Conservation (phyloP, 2,113 vertebrate species). For the Hemichromis elongatus region DNA sequence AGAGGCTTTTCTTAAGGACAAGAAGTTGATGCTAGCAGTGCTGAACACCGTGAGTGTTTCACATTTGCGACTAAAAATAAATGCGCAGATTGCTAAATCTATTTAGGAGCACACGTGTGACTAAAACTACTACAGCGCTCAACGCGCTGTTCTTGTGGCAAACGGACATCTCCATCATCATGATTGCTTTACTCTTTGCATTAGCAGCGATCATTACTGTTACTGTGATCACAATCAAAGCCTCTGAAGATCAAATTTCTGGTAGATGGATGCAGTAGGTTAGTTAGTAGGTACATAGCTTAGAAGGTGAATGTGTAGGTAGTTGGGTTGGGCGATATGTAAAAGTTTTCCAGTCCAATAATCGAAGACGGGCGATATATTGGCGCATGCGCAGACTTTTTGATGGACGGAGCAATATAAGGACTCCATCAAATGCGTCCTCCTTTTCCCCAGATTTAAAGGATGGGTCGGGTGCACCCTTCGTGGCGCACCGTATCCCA, state of each 20-base stretch:
- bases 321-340: too few species aligned
- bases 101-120: neutral
- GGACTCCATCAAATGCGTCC: too few species aligned
- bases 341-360: too few species aligned
- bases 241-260: too few species aligned
- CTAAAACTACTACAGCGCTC: neutral
- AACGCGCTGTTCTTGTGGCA: neutral
- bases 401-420: too few species aligned
- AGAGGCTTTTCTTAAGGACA: neutral
- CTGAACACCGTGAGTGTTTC: neutral
- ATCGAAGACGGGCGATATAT: too few species aligned
- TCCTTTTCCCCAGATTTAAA: too few species aligned
- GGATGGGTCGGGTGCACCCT: too few species aligned
- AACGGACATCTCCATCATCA: neutral
- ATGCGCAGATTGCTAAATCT: neutral
- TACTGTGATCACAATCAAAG: neutral
- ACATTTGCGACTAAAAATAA: neutral
- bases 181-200: neutral
- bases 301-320: accelerated
- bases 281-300: neutral
- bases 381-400: too few species aligned
- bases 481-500: too few species aligned
- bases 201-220: neutral
- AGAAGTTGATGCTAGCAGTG: neutral
- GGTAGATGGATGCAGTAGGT: neutral